Base-by-base conservation (phyloP, 2,888 invertebrate genomes). In the Brachycybe producta region DNA sequence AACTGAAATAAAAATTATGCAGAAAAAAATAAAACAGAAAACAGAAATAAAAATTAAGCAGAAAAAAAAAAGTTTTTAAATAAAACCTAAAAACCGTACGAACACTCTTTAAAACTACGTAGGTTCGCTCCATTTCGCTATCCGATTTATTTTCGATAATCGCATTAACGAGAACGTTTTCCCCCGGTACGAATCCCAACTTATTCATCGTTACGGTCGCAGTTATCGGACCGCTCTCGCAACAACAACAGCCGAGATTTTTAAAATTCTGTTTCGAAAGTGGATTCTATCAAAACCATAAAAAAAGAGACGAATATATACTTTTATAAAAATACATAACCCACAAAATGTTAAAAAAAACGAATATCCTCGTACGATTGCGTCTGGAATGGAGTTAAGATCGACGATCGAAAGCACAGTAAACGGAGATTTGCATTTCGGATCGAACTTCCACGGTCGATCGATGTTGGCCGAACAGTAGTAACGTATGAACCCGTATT, bases 381-480 rank as follows among this genome's bases (percentile, higher is more conserved):
- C 36, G 30, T 32, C 28, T n/a, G 23, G 24, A 17, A 41, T 38
- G 15, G 15, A 41, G 35, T 53, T 53, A 4, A 53, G 46, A 46
- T 53, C 53, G 26, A 45, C 34, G n/a, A 42, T 23, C n/a, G 39
- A 35, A 27, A 44, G 44, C 13, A 53, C 32, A 13, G 53, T 45
- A 35, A 53, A 45, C 24, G 30, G 36, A 8, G 19, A 38, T 36
- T 53, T 53, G 21, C 39, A 45, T 17, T 36, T 47, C 28, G 23
- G 15, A 32, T 53, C 46, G n/a, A 45, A 17, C 32, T 24, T 38
- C 44, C 46, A 53, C 11, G 49, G 49, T 8, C 53, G 53, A 34
- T 44, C 40, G 7, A 53, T 26, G 8, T 27, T 32, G 15, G 50
- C 53, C 38, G 38, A 30, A n/a, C 50, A 43, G 40, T 40, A 50